Evolutionary conservation across 1,140 invertebrate genomes (phyloP).

Genomic region (Brachionus angularis): DNA sequence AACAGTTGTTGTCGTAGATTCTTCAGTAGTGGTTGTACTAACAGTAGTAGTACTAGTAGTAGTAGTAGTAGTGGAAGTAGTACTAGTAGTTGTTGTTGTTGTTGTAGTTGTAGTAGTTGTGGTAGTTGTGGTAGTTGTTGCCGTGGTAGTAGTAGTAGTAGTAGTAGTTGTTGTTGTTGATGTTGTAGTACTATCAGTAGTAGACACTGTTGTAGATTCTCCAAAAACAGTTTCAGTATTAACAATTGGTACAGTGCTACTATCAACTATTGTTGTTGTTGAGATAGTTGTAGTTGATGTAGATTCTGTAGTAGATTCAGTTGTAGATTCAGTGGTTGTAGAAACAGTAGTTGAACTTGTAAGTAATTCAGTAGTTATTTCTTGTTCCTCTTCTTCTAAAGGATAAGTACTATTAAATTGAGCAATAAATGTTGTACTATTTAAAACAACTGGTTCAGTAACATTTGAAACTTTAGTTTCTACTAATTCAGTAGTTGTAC

Average conservation of each 20-base stretch:
- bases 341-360: not conserved
- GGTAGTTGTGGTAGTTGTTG: no score
- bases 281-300: not conserved
- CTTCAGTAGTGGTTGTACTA: slow-evolving; percentile 17
- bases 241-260: no score
- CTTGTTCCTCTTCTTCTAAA: no score
- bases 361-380: no score
- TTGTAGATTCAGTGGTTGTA: slow-evolving; percentile 7
- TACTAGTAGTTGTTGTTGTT: slow-evolving; percentile 19
- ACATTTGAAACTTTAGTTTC: no score
- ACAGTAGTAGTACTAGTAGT: slow-evolving; percentile 16
- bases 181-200: no score
- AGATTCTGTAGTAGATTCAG: not conserved
- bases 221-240: no score
- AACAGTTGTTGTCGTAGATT: not conserved
- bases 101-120: slow-evolving; percentile 16
- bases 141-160: not conserved
- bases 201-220: no score
- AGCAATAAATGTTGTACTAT: no score
- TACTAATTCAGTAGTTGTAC: slow-evolving; percentile 26
- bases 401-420: no score
- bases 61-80: slow-evolving; percentile 11
- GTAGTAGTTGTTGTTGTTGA: no score
- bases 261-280: slow-evolving; percentile 18
- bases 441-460: no score